These are phyloP conservation scores for Eucera pruinosa DNA, from an alignment of 2,888 invertebrate genomes.

Conservation along the genomic window DNA sequence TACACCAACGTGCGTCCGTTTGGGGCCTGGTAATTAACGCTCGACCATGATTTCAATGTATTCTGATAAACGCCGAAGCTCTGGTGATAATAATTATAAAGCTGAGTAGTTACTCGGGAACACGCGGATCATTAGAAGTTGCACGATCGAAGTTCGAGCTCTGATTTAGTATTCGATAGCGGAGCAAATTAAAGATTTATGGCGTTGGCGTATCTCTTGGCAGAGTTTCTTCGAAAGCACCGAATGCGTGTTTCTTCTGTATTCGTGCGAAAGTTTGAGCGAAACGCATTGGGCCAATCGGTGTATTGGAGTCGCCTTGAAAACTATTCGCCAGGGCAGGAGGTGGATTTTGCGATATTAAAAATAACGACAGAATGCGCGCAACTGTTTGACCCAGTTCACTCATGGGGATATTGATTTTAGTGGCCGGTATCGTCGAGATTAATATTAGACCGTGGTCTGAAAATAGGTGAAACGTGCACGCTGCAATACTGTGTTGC, in stretches of 20 bases:
- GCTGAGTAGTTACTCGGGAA: too few relatives aligned
- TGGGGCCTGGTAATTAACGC: not conserved
- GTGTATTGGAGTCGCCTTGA: constrained; percentile 14
- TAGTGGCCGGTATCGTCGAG: constrained; percentile 55
- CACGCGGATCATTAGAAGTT: too few relatives aligned
- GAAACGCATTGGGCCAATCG: too few relatives aligned
- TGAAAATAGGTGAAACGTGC: constrained; percentile 55
- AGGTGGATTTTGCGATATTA: constrained; percentile 51
- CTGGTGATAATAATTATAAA: not conserved
- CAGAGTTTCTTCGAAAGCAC: too few relatives aligned
- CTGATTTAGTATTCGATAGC: too few relatives aligned
- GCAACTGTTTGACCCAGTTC: constrained; percentile 62
- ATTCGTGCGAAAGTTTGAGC: not conserved
- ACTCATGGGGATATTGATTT: constrained; percentile 52
- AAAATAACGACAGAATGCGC: constrained; percentile 56
- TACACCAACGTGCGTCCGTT: too few relatives aligned
- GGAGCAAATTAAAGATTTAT: too few relatives aligned
- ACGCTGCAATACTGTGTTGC: constrained; percentile 34
- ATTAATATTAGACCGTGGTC: constrained; percentile 60
- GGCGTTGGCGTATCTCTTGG: too few relatives aligned
- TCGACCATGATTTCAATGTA: not conserved
- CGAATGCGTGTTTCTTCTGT: not conserved
- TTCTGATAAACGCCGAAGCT: not conserved
- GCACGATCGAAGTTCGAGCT: too few relatives aligned
- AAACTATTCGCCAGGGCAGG: not conserved